Conservation (phyloP, 2,888 invertebrate genomes). For the Caenorhabditis becei region DNA sequence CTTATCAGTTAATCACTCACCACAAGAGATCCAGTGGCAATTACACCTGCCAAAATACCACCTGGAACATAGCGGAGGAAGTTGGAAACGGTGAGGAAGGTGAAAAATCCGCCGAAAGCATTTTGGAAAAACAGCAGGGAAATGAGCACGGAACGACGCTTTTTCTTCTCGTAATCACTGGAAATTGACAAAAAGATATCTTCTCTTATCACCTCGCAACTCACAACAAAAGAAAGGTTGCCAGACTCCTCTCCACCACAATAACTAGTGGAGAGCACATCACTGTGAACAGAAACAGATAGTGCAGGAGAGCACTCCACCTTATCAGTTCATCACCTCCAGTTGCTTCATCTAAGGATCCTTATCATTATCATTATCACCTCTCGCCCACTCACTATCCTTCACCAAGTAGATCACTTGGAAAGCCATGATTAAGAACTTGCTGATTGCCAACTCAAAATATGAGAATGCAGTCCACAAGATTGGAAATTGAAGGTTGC, state of each 20-base stretch:
- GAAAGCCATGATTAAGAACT: slow-evolving; percentile 34
- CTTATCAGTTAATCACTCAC: slow-evolving; percentile 6
- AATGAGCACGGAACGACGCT: slow-evolving; percentile 30
- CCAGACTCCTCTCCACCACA: slow-evolving; percentile 40
- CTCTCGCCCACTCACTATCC: slow-evolving; percentile 13
- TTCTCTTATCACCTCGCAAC: slow-evolving; percentile 6
- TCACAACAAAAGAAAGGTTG: slow-evolving; percentile 43
- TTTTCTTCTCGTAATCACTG: slow-evolving; percentile 48
- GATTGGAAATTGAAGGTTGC: slow-evolving; percentile 32
- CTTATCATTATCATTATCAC: background rate
- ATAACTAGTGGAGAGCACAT: slow-evolving; percentile 39
- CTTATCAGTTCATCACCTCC: slow-evolving; percentile 21
- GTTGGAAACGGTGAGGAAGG: slow-evolving; percentile 34
- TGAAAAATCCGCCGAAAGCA: slow-evolving; percentile 12
- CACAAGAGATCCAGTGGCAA: slow-evolving; percentile 22
- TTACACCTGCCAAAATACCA: slow-evolving; percentile 4
- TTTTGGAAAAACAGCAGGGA: slow-evolving; percentile 30
- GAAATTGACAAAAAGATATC: slow-evolving; percentile 4
- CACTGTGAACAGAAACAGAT: slow-evolving; percentile 44
- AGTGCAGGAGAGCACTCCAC: slow-evolving; percentile 37
- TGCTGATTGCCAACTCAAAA: slow-evolving; percentile 40
- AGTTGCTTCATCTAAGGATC: slow-evolving; percentile 6
- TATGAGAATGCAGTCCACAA: slow-evolving; percentile 40
- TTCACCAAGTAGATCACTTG: slow-evolving; percentile 27
- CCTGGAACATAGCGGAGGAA: slow-evolving; percentile 34